Conservation (phyloP, 2,797 vertebrate genomes). For the Oreochromis grahami region DNA sequence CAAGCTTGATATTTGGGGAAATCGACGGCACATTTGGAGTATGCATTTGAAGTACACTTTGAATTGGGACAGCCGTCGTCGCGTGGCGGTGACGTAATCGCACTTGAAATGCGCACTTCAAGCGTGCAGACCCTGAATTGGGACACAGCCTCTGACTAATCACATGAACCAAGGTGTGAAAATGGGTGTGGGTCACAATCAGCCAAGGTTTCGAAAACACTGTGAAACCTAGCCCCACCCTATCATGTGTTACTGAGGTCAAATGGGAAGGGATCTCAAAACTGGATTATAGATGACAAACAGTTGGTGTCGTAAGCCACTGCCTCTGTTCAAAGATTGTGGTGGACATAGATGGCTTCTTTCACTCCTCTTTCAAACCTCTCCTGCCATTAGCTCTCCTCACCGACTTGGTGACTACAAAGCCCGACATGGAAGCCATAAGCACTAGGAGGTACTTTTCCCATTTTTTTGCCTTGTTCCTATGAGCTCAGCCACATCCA, state of each 20-base stretch:
- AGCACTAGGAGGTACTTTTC: not conserved
- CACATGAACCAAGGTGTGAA: not conserved
- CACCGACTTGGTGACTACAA: not conserved
- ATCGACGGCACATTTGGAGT: too few relatives aligned
- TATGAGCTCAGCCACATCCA: not conserved
- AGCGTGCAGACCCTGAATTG: too few relatives aligned
- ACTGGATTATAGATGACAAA: not conserved
- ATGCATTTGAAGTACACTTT: too few relatives aligned
- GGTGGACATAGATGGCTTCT: not conserved
- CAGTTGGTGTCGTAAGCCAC: not conserved
- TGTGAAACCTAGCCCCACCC: not conserved
- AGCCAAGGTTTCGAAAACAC: not conserved
- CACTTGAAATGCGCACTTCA: too few relatives aligned
- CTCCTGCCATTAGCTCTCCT: not conserved
- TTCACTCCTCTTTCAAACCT: not conserved
- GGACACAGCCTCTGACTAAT: too few relatives aligned
- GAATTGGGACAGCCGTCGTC: too few relatives aligned
- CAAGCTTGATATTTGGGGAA: too few relatives aligned
- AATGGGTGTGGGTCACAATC: not conserved
- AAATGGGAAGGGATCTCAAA: not conserved
- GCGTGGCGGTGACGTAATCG: too few relatives aligned
- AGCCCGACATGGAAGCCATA: not conserved
- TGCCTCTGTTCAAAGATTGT: not conserved
- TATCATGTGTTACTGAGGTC: not conserved
- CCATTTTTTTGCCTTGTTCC: not conserved